These are phyloP conservation scores for Pagetopsis macropterus DNA, from an alignment of 2,797 vertebrate species.

Conservation along the genomic window DNA sequence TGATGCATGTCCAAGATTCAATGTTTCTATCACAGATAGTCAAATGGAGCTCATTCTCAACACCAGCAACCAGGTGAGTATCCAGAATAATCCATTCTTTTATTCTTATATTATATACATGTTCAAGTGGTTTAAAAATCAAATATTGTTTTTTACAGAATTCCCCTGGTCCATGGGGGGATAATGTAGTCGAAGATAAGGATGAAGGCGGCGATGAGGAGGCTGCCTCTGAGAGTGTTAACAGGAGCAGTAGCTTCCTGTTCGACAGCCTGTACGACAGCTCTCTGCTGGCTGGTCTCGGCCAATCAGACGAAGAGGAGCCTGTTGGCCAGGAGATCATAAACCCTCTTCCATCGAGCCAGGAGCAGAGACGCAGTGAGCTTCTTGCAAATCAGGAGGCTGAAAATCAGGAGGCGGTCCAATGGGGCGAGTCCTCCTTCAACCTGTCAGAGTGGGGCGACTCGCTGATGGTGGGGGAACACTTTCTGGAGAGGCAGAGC, in stretches of 20 bases:
- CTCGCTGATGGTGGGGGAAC: conserved; percentile 84
- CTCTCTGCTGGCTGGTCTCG: conserved; percentile 73
- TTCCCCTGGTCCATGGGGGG: conserved; percentile 30
- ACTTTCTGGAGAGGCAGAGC: conserved; percentile 76
- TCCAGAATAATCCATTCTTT: conserved; percentile 23
- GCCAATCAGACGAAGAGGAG: conserved; percentile 53
- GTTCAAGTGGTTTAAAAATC: conserved; percentile 12
- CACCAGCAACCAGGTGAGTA: conserved; percentile 84
- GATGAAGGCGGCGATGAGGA: conserved; percentile 20
- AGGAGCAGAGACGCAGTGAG: conserved; percentile 66
- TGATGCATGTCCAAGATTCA: conserved; percentile 63
- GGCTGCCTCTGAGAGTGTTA: conserved; percentile 76
- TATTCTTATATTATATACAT: not conserved
- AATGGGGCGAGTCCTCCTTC: conserved; percentile 84
- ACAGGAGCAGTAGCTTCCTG: conserved; percentile 91
- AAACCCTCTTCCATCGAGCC: conserved; percentile 37
- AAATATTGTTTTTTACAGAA: conserved; percentile 59
- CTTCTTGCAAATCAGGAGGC: conserved; percentile 75
- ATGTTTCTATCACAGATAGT: conserved; percentile 91
- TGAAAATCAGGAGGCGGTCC: conserved; percentile 76
- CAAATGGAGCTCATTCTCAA: conserved; percentile 91
- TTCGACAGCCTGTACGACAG: conserved; percentile 92
- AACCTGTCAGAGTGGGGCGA: conserved; percentile 88
- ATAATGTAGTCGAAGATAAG: conserved; percentile 31
- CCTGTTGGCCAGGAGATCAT: conserved; percentile 18